Evolutionary conservation across 35 echinoderm and acorn worm genomes (phyloP).

Genomic region (Lytechinus pictus): DNA sequence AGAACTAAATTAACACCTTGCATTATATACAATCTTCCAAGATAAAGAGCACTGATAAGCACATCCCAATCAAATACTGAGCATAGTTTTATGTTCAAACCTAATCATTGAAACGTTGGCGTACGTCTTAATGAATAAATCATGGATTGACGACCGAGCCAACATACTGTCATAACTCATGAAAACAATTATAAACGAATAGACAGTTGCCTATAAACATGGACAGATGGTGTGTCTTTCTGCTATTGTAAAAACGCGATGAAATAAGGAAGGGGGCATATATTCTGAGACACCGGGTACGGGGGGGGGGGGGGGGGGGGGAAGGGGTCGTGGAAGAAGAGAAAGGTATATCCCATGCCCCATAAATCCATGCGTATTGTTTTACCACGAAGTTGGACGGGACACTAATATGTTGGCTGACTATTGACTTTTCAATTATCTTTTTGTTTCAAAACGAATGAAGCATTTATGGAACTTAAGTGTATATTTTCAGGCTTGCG

Average conservation of each 20-base stretch:
- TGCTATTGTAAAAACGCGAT: neutral
- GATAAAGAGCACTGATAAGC: neutral
- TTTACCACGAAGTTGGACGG: too few species aligned
- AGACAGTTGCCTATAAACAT: constrained; percentile 21
- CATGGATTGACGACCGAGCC: constrained; percentile 11
- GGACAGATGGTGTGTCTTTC: constrained; percentile 14
- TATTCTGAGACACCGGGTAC: too few species aligned
- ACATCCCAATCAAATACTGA: neutral
- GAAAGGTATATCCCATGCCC: neutral
- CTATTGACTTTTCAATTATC: too few species aligned
- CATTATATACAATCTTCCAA: neutral
- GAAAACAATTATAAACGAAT: constrained; percentile 20
- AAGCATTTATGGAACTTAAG: too few species aligned
- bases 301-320: neutral
- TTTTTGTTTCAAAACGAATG: too few species aligned
- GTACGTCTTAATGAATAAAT: neutral
- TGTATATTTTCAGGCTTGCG: too few species aligned
- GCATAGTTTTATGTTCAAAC: neutral
- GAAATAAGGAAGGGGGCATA: too few species aligned
- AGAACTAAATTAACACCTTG: too few species aligned
- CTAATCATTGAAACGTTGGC: neutral
- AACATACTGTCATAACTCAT: constrained; percentile 20
- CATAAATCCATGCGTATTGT: neutral
- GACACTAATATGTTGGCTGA: too few species aligned
- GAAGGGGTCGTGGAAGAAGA: neutral